Conservation (phyloP, 2,888 invertebrate species). For the Tinea semifulvella region DNA sequence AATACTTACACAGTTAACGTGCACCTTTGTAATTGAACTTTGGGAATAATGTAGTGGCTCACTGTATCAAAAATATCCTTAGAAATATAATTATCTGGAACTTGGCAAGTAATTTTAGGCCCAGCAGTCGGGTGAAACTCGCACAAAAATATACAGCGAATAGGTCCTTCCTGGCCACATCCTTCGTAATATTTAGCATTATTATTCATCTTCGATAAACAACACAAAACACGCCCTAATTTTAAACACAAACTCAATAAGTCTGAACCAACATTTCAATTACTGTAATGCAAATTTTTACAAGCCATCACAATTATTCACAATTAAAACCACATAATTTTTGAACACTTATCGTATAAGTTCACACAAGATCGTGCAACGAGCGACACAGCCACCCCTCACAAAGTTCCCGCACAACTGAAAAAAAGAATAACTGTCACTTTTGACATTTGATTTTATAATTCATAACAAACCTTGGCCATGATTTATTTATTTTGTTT, state of each 20-base stretch:
- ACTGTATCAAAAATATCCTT: conserved; percentile 85
- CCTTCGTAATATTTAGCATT: conserved; percentile 63
- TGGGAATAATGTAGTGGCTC: conserved; percentile 85
- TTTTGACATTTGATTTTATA: no score
- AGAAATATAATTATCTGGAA: conserved; percentile 79
- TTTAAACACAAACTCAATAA: neutral
- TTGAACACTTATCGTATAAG: neutral
- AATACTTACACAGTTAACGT: conserved; percentile 79
- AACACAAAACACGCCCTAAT: neutral
- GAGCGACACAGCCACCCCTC: neutral
- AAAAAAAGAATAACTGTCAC: no score
- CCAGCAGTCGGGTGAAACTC: conserved; percentile 81
- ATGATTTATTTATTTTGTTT: no score
- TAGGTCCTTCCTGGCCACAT: conserved; percentile 73
- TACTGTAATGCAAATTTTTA: no score
- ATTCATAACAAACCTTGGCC: no score
- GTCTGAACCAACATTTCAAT: no score
- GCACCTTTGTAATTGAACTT: conserved; percentile 79
- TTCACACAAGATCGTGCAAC: neutral
- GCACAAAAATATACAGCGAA: conserved; percentile 81
- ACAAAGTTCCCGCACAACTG: neutral
- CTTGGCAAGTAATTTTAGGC: conserved; percentile 82
- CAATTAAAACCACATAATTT: no score
- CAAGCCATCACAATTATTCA: no score
- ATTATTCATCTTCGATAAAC: conserved; percentile 21